Percentiles rank a stretch among this genome's conserved stretches.
Conservation (phyloP, 2,888 invertebrate species). For the Erebia aethiops region DNA sequence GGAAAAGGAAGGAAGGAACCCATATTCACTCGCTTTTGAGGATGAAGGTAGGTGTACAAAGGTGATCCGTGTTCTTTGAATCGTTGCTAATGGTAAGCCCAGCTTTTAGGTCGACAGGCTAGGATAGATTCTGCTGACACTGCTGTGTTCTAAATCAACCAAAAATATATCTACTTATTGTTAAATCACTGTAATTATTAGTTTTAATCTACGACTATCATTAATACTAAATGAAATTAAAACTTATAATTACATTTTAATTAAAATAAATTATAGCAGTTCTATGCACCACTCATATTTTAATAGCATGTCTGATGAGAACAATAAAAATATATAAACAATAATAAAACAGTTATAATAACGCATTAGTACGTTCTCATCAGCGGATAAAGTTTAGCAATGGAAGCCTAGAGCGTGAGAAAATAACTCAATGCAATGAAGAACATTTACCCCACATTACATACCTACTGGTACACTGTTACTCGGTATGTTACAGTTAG, state of each 20-base stretch:
- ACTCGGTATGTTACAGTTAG: conserved; percentile 15
- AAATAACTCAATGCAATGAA: conserved; percentile 27
- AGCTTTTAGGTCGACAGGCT: too few relatives aligned
- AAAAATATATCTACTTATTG: too few relatives aligned
- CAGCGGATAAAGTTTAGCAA: conserved; percentile 25
- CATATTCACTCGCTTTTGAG: background rate
- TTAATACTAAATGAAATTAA: too few relatives aligned
- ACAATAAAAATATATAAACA: conserved; percentile 6
- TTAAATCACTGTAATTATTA: too few relatives aligned
- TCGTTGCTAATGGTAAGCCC: background rate
- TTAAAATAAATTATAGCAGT: too few relatives aligned
- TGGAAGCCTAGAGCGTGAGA: conserved; percentile 26
- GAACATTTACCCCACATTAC: conserved; percentile 25
- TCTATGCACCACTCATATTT: background rate
- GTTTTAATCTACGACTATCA: too few relatives aligned
- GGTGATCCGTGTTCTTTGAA: conserved; percentile 3
- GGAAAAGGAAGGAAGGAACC: background rate
- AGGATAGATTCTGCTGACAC: too few relatives aligned
- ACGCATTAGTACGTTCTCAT: conserved; percentile 10
- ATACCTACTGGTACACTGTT: conserved; percentile 26
- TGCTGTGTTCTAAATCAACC: too few relatives aligned
- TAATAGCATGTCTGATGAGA: background rate
- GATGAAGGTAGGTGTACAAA: background rate
- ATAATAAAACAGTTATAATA: conserved; percentile 9
- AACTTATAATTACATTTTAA: too few relatives aligned